Base-by-base conservation (phyloP, 2,113 vertebrate species). In the Myrmophylax atrothorax region DNA sequence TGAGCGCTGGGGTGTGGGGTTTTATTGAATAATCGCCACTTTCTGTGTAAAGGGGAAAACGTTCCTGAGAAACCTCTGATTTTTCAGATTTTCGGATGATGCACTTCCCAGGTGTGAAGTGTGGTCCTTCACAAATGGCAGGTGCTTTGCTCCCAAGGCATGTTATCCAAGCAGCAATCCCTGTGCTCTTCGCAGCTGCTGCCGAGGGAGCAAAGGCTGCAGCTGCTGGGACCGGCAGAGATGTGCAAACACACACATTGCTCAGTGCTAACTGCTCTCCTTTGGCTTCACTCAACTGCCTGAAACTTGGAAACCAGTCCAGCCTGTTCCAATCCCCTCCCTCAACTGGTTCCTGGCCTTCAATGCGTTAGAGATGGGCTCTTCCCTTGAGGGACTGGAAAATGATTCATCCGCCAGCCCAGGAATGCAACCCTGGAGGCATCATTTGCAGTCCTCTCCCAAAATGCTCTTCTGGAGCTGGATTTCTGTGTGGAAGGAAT, bases 341-440 rank as follows among this genome's bases (percentile, higher is more conserved):
- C 50, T 50, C 10, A 0, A 12, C 38, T 7, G 4, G 18, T 66
- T 87, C 62, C 69, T 63, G 67, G 70, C 79, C 33, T 33, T 49
- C 44, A n/a, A 44, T 9, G 25, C 2, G 1, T 37, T 77, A 35
- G 50, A 80, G 79, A 90, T 58, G 83, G 92, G 92, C 55, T 90
- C 81, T 86, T 80, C 84, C 72, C 88, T 73, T 29, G 53, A 68
- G 78, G 7, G 37, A 37, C 63, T 76, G 92, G 79, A 67, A 80
- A 66, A 92, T 77, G 60, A 94, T 81, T 94, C 95, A 87, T 87
- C 52, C 77, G 19, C 17, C 76, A 78, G 80, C 66, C 52, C 77
- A 92, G 91, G 91, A 96, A 96, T 84, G 93, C 83, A 67, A 12
- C 62, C 87, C 86, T 60, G 64, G n/a, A 89, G 89, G 91, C 80